These are phyloP conservation scores for Petrolisthes manimaculis DNA, from an alignment of 2,888 invertebrate genomes.

Conservation along the genomic window DNA sequence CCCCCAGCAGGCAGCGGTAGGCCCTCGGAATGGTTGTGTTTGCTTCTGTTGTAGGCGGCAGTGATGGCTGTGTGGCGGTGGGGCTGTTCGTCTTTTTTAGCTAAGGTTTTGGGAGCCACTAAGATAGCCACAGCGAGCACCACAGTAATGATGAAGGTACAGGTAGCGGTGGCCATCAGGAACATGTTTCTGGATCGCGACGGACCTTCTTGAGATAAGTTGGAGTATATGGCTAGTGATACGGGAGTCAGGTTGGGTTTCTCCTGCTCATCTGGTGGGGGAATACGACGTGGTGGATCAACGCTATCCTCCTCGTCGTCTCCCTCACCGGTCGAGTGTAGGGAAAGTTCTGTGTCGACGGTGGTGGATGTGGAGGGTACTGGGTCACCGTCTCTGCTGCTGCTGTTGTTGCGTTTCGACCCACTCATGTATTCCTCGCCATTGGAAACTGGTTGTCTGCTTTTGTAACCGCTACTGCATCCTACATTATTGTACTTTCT, in stretches of 20 bases:
- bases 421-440: no score
- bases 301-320: background rate
- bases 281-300: background rate
- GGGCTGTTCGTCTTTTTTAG: background rate
- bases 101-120: background rate
- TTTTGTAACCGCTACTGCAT: background rate
- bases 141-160: conserved; percentile 10
- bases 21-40: background rate
- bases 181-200: background rate
- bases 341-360: background rate
- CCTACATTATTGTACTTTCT: background rate
- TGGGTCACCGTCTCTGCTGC: background rate
- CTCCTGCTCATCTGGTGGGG: conserved; percentile 8
- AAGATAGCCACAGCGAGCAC: background rate
- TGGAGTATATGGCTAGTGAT: conserved; percentile 7
- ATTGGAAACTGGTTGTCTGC: no score
- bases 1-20: no score
- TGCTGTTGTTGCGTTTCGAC: background rate
- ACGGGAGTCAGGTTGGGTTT: background rate
- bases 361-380: conserved; percentile 9
- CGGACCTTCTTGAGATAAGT: background rate
- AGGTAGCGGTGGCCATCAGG: background rate
- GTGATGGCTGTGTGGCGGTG: background rate
- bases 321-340: background rate
- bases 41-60: background rate